These are phyloP conservation scores for Drosophila biarmipes DNA, from an alignment of 1,140 invertebrate genomes.

Conservation along the genomic window DNA sequence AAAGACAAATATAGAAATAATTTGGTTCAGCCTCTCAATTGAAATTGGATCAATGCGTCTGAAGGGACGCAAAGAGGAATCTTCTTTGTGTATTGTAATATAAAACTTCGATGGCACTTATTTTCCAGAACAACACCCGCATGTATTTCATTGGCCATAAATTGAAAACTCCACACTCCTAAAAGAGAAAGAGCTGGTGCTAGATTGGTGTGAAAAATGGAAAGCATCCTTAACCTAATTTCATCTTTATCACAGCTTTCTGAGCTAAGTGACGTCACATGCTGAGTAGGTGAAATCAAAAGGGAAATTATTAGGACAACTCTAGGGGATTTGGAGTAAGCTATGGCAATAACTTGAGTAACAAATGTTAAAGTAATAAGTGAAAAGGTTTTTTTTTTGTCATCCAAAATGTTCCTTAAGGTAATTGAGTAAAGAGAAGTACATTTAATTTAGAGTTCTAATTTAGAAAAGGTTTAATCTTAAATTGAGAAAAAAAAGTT, in stretches of 20 bases:
- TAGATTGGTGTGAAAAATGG: slow-evolving; percentile 76
- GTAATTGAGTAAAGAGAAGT: no score
- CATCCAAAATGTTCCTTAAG: no score
- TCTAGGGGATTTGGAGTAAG: no score
- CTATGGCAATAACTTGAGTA: no score
- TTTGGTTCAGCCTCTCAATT: slow-evolving; percentile 24
- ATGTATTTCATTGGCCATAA: slow-evolving; percentile 69
- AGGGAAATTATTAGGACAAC: no score
- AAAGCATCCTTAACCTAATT: slow-evolving; percentile 82
- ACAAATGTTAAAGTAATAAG: no score
- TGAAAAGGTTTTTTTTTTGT: no score
- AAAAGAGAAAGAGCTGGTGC: neutral
- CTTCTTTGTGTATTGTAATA: slow-evolving; percentile 61
- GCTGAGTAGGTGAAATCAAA: slow-evolving; percentile 53
- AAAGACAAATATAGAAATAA: slow-evolving; percentile 62
- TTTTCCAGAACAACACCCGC: slow-evolving; percentile 72
- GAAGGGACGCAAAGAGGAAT: neutral
- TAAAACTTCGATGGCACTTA: slow-evolving; percentile 80
- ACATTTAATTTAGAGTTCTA: slow-evolving; percentile 14
- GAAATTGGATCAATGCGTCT: slow-evolving; percentile 9
- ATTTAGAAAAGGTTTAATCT: no score
- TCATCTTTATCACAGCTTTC: slow-evolving; percentile 82
- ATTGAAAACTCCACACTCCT: slow-evolving; percentile 46
- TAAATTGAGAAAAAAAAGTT: no score
- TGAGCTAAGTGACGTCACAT: slow-evolving; percentile 78